Base-by-base conservation (phyloP, 2,113 vertebrate genomes). In the Catagonus wagneri region DNA sequence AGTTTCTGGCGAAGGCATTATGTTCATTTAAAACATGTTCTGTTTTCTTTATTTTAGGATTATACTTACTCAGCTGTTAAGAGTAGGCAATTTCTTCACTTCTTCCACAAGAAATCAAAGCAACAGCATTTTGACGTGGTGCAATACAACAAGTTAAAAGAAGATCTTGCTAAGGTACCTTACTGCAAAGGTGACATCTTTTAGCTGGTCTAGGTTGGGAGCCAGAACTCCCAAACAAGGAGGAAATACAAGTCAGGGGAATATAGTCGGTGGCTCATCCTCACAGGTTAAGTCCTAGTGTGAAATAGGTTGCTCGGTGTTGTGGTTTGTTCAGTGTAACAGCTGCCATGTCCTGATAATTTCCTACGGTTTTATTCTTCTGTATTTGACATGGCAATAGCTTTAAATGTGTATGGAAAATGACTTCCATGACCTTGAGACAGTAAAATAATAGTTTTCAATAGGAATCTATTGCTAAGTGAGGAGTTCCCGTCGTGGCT, bases 41-140 rank as follows among this genome's bases (percentile, higher is more conserved):
- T 27, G 12, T 75, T 78, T 87, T 85, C 29, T 29, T 61, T 85
- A 56, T 87, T 56, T 29, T 97, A 99, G 99, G 99, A 99, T 97
- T 99, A 99, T 56, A 25, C 99, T 63, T 99, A 99, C 88, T 98
- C 99, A n/a, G 98, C 98, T 0, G 95, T 98, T 23, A 98, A 98
- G 96, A 99, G 99, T 96, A 98, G 99, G 92, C 99, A 99, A 93
- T 99, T 99, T 96, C 99, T 99, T 93, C 98, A 98, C 78, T 99
- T 99, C 97, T 99, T 99, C 98, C 98, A 99, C 71, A 98, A 97
- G 95, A 99, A 98, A 83, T 99, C 99, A 85, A 98, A 98, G 96
- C 99, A 83, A 7, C 98, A 98, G 60, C 95, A 80, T 17, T 99
- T 99, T 94, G 98, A 99, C 1, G 99, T 99, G 97, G 97, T 98